Conservation (phyloP, 2,113 vertebrate species). For the Chascanopsetta lugubris region DNA sequence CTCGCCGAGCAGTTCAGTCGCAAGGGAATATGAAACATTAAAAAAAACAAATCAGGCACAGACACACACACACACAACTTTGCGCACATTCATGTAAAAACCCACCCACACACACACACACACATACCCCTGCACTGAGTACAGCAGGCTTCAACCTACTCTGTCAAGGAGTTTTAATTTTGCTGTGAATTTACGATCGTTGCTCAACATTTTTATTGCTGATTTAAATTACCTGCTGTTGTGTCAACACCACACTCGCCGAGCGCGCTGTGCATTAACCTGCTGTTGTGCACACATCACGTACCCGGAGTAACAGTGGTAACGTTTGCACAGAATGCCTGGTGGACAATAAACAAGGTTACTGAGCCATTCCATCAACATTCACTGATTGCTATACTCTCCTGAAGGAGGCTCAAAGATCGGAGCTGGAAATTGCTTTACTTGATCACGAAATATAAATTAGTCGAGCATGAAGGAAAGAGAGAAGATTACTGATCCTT, state of each 20-base stretch:
- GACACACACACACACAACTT: neutral
- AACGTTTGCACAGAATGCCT: constrained; percentile 8
- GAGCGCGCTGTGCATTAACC: neutral
- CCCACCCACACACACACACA: neutral
- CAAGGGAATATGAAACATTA: too few species aligned
- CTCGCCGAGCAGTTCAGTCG: neutral
- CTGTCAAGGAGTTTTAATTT: neutral
- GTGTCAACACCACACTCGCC: neutral
- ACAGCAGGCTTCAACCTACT: neutral
- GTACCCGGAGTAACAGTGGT: constrained; percentile 2
- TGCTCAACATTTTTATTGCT: neutral
- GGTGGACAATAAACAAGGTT: constrained; percentile 5
- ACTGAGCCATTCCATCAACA: constrained; percentile 2
- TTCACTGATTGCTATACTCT: neutral
- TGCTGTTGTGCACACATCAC: constrained; percentile 13
- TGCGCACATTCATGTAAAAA: neutral
- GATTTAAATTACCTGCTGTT: neutral
- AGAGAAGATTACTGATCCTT: neutral
- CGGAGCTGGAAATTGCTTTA: neutral
- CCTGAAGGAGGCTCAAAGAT: neutral
- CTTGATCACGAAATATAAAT: constrained; percentile 13
- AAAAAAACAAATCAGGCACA: constrained; percentile 9
- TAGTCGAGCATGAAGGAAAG: neutral
- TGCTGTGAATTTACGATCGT: neutral
- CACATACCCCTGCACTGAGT: neutral